A percentile compares a stretch with the other conserved stretches of the same genome.
Evolutionary conservation across 2,888 invertebrate genomes (phyloP).

Genomic region (Aphodius sticticus): DNA sequence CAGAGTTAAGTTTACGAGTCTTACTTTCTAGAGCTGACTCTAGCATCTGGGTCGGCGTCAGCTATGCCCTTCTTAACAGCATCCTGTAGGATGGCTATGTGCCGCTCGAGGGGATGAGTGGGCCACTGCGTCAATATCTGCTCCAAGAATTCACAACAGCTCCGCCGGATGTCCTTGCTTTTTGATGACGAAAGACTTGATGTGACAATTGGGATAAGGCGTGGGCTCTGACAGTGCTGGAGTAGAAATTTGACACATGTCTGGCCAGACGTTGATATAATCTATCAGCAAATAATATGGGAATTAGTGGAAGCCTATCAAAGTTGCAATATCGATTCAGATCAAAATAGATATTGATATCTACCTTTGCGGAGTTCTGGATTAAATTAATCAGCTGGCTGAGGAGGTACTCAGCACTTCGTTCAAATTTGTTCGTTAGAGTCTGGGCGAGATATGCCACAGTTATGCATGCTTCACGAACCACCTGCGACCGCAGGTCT

Average conservation of each 20-base stretch:
- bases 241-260: conserved; percentile 90
- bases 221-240: conserved; percentile 79
- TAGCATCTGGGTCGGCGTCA: conserved; percentile 92
- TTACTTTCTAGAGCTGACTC: conserved; percentile 83
- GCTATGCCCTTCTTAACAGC: conserved; percentile 86
- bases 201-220: conserved; percentile 81
- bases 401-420: conserved; percentile 84
- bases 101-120: conserved; percentile 81
- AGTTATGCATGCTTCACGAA: conserved; percentile 95
- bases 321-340: background rate
- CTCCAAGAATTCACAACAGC: conserved; percentile 83
- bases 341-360: conserved; percentile 26
- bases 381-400: conserved; percentile 88
- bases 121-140: conserved; percentile 88
- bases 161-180: conserved; percentile 88
- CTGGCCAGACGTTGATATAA: conserved; percentile 88
- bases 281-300: conserved; percentile 60
- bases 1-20: conserved; percentile 38
- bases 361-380: conserved; percentile 94
- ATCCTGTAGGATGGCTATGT: conserved; percentile 79
- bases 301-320: background rate
- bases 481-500: conserved; percentile 90
- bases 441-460: conserved; percentile 91
- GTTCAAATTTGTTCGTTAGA: conserved; percentile 83
- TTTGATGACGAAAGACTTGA: conserved; percentile 81